A percentile compares a stretch with the other conserved stretches of the same genome.
Evolutionary conservation across 2,797 vertebrate species (phyloP).

Genomic region (Acridotheres tristis): DNA sequence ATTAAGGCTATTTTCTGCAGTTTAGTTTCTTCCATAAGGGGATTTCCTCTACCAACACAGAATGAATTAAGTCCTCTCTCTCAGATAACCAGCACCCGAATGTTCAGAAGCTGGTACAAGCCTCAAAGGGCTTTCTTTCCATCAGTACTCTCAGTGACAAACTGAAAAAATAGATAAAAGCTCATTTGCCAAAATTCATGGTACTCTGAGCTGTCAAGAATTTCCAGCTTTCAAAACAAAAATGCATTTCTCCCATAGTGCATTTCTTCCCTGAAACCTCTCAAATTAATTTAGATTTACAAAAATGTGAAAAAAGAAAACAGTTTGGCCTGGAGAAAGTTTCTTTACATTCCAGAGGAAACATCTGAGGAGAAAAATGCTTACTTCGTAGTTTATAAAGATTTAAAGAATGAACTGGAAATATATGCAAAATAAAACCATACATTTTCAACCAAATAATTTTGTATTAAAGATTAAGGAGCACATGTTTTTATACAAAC

Average conservation of each 20-base stretch:
- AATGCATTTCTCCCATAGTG: neutral
- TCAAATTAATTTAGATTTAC: neutral
- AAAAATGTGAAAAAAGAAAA: neutral
- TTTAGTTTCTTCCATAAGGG: neutral
- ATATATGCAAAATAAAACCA: neutral
- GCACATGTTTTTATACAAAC: slow-evolving; percentile 69
- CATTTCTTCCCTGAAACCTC: neutral
- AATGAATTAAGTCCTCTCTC: neutral
- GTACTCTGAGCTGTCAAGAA: neutral
- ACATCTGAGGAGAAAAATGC: neutral
- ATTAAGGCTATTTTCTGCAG: neutral
- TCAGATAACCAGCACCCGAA: neutral
- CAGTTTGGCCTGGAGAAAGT: neutral
- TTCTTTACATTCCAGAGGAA: neutral
- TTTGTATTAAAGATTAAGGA: neutral
- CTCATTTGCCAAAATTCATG: neutral
- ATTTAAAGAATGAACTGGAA: neutral
- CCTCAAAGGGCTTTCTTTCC: neutral
- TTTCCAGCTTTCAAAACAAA: neutral
- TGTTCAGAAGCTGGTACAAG: neutral
- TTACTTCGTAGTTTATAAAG: neutral
- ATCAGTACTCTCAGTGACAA: neutral
- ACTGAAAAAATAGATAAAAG: neutral
- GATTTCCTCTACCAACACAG: neutral
- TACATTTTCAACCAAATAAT: neutral